Conservation (phyloP, 2,113 vertebrate species). For the Cochlearius cochlearius region DNA sequence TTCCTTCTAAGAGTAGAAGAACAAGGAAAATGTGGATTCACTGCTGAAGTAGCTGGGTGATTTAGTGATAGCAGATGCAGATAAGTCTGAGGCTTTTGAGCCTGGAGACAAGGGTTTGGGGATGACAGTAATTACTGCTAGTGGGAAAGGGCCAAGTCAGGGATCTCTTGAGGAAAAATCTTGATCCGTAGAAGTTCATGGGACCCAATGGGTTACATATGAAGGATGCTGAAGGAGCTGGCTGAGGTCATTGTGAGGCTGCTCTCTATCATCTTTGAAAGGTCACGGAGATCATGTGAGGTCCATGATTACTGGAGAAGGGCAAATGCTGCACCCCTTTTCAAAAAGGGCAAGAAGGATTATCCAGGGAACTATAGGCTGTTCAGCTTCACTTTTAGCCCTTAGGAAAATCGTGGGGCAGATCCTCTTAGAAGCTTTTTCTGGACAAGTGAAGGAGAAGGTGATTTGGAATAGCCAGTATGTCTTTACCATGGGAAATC, state of each 20-base stretch:
- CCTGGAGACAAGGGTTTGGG: background rate
- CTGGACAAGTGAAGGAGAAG: background rate
- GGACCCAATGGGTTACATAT: background rate
- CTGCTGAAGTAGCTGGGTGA: background rate
- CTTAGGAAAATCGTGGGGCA: background rate
- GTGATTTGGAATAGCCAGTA: background rate
- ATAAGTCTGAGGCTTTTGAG: background rate
- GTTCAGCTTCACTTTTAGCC: background rate
- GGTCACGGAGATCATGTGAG: background rate
- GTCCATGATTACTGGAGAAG: background rate
- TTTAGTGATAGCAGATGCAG: background rate
- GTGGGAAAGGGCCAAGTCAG: background rate
- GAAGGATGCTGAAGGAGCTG: background rate
- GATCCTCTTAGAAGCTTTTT: background rate
- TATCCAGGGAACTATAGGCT: background rate
- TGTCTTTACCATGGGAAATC: background rate
- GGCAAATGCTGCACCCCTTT: background rate
- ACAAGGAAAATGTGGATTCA: background rate
- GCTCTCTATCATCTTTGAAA: background rate
- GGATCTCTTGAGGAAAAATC: background rate
- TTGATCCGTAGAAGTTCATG: background rate
- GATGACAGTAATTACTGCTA: background rate
- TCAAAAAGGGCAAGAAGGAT: background rate
- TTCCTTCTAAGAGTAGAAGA: background rate
- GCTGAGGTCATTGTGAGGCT: background rate